These are phyloP conservation scores for Corbicula japonica DNA, from an alignment of 2,888 invertebrate species.

Conservation along the genomic window DNA sequence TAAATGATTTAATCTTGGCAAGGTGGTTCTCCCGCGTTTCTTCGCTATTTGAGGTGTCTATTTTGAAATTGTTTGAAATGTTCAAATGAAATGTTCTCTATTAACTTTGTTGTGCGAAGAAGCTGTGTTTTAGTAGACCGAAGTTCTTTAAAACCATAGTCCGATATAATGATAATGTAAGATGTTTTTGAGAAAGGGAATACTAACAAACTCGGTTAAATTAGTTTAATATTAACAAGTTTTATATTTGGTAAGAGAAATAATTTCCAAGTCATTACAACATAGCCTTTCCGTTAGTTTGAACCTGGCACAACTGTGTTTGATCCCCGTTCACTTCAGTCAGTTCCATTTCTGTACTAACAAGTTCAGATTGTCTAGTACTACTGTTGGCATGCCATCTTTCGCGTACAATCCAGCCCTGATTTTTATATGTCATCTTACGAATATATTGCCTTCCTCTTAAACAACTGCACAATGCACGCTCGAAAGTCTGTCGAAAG, in stretches of 20 bases:
- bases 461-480: conserved; percentile 68
- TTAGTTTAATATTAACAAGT: no score
- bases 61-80: no score
- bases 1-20: no score
- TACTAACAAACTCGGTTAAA: no score
- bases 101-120: no score
- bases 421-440: conserved; percentile 51
- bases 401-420: conserved; percentile 47
- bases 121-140: no score
- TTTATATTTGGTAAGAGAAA: background rate
- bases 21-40: no score
- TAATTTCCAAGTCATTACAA: background rate
- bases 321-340: conserved; percentile 19
- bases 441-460: conserved; percentile 59
- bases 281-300: conserved; percentile 15
- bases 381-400: conserved; percentile 44
- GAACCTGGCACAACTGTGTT: conserved; percentile 3
- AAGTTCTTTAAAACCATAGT: no score
- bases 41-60: no score
- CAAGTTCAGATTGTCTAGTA: conserved; percentile 41
- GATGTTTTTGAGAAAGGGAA: no score
- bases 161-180: no score
- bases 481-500: conserved; percentile 88
- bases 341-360: conserved; percentile 44
- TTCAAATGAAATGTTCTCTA: no score